Evolutionary conservation across 1,140 invertebrate genomes (phyloP).

Genomic region (Atta cephalotes): DNA sequence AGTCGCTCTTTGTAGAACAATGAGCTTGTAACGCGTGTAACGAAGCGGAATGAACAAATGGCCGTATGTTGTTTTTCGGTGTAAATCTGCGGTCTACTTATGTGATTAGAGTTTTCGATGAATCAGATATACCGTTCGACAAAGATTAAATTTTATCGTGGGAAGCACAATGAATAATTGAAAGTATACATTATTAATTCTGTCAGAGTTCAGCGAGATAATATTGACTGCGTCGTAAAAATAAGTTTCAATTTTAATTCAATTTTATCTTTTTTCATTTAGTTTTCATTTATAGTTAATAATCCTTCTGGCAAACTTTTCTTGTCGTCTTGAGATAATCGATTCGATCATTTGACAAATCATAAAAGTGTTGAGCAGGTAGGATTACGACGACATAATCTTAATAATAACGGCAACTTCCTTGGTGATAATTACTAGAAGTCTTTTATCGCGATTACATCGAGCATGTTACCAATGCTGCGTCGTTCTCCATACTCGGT

Average conservation of each 20-base stretch:
- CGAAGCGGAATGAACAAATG: slow-evolving; percentile 62
- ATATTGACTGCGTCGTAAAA: neutral
- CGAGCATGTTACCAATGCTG: neutral
- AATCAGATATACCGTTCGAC: neutral
- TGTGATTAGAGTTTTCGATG: neutral
- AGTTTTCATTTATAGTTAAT: neutral
- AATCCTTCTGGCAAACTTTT: neutral
- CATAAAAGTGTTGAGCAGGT: neutral
- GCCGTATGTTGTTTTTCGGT: slow-evolving; percentile 36
- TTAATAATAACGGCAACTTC: slow-evolving; percentile 48
- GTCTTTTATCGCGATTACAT: slow-evolving; percentile 32
- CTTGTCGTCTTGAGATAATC: neutral
- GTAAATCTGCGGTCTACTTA: slow-evolving; percentile 1
- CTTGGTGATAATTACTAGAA: slow-evolving; percentile 33
- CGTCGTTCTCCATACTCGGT: neutral
- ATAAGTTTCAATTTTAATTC: neutral
- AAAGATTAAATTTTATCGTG: neutral
- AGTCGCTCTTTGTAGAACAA: slow-evolving; percentile 33
- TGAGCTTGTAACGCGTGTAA: slow-evolving; percentile 64
- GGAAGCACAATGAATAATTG: neutral
- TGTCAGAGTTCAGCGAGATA: neutral
- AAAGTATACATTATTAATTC: neutral
- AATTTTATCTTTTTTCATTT: neutral
- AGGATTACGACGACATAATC: neutral
- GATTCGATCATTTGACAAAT: slow-evolving; percentile 16